phyloP scores from a whole-genome alignment of 2,888 invertebrate species.

The Sinhomidia bicolor region DNA sequence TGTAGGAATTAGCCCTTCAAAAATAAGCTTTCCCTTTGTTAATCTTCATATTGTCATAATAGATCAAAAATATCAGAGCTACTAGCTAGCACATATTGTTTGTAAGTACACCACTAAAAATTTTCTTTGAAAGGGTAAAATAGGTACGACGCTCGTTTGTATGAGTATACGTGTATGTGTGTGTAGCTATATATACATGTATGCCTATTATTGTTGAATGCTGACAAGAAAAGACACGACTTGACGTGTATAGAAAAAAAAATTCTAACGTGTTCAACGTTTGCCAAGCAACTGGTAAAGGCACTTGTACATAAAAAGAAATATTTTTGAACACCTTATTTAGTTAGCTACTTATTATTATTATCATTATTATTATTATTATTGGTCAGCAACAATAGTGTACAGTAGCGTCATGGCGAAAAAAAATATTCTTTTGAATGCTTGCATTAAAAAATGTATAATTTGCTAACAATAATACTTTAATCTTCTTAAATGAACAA shows the following conservation, averaged over 20 bases:
- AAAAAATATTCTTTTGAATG: not conserved
- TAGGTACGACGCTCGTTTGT: too few species aligned
- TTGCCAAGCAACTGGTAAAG: not conserved
- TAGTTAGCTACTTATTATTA: too few species aligned
- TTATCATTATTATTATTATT: too few species aligned
- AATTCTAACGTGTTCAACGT: conserved; percentile 15
- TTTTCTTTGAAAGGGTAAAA: not conserved
- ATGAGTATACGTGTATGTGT: too few species aligned
- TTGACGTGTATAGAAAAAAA: not conserved
- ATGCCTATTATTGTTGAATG: not conserved
- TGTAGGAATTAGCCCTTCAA: conserved; percentile 66
- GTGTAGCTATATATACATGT: not conserved
- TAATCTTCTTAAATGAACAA: conserved; percentile 65
- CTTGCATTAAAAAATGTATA: not conserved
- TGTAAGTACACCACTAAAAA: not conserved
- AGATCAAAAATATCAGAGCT: conserved; percentile 50
- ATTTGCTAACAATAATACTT: conserved; percentile 39
- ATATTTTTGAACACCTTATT: not conserved
- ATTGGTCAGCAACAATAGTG: not conserved
- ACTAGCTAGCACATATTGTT: not conserved
- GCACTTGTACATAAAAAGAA: not conserved
- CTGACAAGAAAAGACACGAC: conserved; percentile 18
- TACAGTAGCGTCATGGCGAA: not conserved
- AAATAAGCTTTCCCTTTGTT: conserved; percentile 65
- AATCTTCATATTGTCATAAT: conserved; percentile 52